These are phyloP conservation scores for Ailurus styani DNA, from an alignment of 2,113 vertebrate genomes.

Conservation along the genomic window DNA sequence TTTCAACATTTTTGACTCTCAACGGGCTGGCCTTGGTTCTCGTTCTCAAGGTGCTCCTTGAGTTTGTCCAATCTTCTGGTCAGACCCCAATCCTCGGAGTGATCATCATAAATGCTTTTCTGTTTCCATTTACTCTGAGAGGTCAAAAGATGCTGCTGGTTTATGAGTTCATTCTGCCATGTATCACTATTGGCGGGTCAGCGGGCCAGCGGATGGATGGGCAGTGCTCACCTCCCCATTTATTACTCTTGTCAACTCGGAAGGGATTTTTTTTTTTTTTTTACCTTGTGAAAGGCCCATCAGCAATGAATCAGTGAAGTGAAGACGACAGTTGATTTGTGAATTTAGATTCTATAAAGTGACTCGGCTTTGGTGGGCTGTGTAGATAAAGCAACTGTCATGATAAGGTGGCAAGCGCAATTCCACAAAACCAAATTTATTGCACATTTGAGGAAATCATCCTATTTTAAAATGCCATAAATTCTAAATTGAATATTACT, in stretches of 20 bases:
- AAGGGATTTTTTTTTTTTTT: slow-evolving; percentile 75
- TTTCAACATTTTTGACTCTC: neutral
- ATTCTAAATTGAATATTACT: slow-evolving; percentile 92
- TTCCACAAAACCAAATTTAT: slow-evolving; percentile 94
- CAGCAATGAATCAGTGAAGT: slow-evolving; percentile 89
- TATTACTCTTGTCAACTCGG: slow-evolving; percentile 89
- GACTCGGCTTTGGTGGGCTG: slow-evolving; percentile 88
- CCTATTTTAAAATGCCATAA: slow-evolving; percentile 97
- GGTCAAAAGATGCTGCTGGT: slow-evolving; percentile 89
- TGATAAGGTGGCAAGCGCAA: slow-evolving; percentile 88
- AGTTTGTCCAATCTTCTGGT: slow-evolving; percentile 79
- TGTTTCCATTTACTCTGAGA: slow-evolving; percentile 86
- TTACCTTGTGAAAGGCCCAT: slow-evolving; percentile 86
- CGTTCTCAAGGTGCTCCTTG: neutral
- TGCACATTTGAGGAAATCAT: slow-evolving; percentile 92
- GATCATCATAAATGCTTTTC: slow-evolving; percentile 87
- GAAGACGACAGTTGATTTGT: slow-evolving; percentile 93
- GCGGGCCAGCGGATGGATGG: slow-evolving; percentile 83
- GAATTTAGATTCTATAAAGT: slow-evolving; percentile 94
- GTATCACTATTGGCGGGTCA: slow-evolving; percentile 85
- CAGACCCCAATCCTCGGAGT: slow-evolving; percentile 88
- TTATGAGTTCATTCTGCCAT: slow-evolving; percentile 91
- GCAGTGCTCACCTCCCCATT: slow-evolving; percentile 85
- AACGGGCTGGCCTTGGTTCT: neutral
- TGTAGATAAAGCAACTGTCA: slow-evolving; percentile 90